Base-by-base conservation (phyloP, 1,140 invertebrate species). In the Lerema accius region DNA sequence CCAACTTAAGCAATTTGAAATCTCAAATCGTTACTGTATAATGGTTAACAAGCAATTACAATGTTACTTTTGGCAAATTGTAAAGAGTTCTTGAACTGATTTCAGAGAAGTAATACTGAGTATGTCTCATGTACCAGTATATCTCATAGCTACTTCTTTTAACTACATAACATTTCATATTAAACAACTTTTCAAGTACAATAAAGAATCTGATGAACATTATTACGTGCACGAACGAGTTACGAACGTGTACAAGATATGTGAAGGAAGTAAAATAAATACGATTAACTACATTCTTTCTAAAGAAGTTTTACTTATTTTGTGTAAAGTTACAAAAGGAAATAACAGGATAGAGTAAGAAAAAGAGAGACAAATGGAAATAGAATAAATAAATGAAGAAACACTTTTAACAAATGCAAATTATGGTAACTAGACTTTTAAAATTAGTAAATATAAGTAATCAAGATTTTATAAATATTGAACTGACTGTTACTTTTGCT, bases 41-140 rank as follows among this genome's bases (percentile, higher is more conserved):
- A 23, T 15, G n/a, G n/a, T n/a, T n/a, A n/a, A n/a, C n/a, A n/a
- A 43, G 16, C 14, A 10, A 17, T 11, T 28, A 17, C 14, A 16
- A n/a, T 23, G 13, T 14, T 11, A 15, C 2, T 16, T 53, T 53
- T 42, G 7, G 16, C 0, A 7, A 45, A 11, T 46, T 61, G 63
- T 72, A 79, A 82, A 81, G 73, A 80, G 69, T 48, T 63, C 65
- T 80, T 59, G 46, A 45, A 58, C 26, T 43, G 63, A 46, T 68
- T 65, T 63, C 40, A 71, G 28, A 64, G 46, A 64, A 64, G 63
- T 58, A 46, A 39, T 37, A 10, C 43, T 16, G 49, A 40, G 42
- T 63, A 55, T 53, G 23, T 55, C 15, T 17, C 35, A 26, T 61
- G 49, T 50, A 62, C 48, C 16, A 49, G 28, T 53, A 7, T 32